Evolutionary conservation across 1,140 invertebrate species (phyloP), one percentile per base, ranked within the genome.

Genomic region (Phymorhynchus buccinoides): DNA sequence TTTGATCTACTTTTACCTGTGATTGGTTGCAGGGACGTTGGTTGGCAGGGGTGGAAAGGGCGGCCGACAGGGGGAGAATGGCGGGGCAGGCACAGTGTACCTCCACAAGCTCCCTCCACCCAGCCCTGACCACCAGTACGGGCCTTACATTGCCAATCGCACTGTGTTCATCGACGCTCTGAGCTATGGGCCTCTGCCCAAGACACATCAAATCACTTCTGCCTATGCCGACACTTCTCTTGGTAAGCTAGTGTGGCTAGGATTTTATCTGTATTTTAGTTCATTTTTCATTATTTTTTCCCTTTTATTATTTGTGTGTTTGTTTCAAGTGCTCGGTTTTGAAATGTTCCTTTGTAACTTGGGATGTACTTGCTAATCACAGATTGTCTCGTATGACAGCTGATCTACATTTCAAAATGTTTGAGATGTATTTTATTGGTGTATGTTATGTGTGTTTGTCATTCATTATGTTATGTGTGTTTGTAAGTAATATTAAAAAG

Each of bases 21-120:
- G n/a, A 73, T 22, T 73, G 14, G 1, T 77, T 16, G 37, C 56
- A 91, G 90, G 90, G 80, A 87, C 87, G 27, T 90, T 89, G 75
- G 86, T 84, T 48, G 87, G 85, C 35, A 75, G 79, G 82, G 90
- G 90, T 52, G 90, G 90, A 16, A 41, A 62, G 16, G 87, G 89
- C 79, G 89, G 37, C 12, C 14, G 27, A 9, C 37, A 62, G 32
- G 86, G 82, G n/a, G 90, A 90, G 80, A 85, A 88, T 75, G 90
- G 90, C 32, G 90, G 90, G 16, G 87, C 90, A 48, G 90, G 90
- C 22, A 90, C 90, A 0, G 83, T 90, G 27, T 91, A 91, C 84
- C 84, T 90, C 16, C 89, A 91, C 83, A 88, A 88, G 56, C 82
- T 91, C 52, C 88, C 81, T 14, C 81, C 88, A 68, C 18, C 42